Conservation (phyloP, 2,888 invertebrate genomes). For the Plebejus anna region DNA sequence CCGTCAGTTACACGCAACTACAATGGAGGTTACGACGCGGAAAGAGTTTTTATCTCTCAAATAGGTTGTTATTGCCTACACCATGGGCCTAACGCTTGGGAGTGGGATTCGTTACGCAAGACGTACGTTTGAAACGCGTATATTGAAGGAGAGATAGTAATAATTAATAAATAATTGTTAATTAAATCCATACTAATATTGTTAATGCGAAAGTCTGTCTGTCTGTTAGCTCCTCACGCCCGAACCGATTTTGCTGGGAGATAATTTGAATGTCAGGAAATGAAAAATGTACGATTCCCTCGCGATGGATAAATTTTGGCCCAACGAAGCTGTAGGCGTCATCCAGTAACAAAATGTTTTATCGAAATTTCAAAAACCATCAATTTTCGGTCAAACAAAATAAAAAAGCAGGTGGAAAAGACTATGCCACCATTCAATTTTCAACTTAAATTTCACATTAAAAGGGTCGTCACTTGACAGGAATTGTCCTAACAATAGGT, state of each 20-base stretch:
- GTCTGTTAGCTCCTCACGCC: too few species aligned
- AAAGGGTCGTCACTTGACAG: neutral
- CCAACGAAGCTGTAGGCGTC: too few species aligned
- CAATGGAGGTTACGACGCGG: slow-evolving; percentile 1
- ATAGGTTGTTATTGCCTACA: neutral
- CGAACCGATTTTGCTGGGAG: too few species aligned
- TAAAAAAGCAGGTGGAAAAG: slow-evolving; percentile 7
- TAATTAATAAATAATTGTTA: too few species aligned
- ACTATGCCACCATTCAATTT: neutral
- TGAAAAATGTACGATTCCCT: too few species aligned
- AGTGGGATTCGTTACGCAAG: neutral
- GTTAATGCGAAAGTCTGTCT: too few species aligned
- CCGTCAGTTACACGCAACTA: slow-evolving; percentile 44
- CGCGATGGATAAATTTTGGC: too few species aligned
- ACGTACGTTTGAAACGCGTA: neutral
- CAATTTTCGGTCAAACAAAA: neutral
- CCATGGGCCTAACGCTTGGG: neutral
- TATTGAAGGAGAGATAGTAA: too few species aligned
- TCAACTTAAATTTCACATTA: neutral
- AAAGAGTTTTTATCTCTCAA: neutral
- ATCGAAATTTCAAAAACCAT: neutral
- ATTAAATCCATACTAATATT: too few species aligned
- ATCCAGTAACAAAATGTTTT: too few species aligned
- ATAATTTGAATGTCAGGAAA: too few species aligned
- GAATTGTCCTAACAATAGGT: slow-evolving; percentile 5